These are phyloP conservation scores for Chiloscyllium plagiosum DNA, from an alignment of 2,113 vertebrate species.

Conservation along the genomic window DNA sequence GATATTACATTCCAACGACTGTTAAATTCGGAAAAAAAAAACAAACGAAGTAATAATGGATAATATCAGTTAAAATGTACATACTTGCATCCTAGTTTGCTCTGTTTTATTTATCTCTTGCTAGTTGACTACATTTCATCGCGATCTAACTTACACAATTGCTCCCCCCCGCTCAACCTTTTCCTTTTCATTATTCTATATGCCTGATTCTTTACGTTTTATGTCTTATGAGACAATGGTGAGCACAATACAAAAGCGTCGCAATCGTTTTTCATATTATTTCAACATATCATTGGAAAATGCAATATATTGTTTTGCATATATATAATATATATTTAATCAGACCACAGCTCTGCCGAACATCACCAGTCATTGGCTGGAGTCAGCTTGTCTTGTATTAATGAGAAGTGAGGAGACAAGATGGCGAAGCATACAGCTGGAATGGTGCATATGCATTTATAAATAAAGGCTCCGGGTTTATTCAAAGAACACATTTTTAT, in stretches of 20 bases:
- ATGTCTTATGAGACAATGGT: not conserved
- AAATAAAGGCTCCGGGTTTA: slow-evolving; percentile 45
- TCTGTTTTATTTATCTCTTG: not conserved
- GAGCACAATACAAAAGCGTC: not conserved
- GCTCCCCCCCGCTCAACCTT: not conserved
- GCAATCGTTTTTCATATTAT: not conserved
- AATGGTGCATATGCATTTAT: slow-evolving; percentile 48
- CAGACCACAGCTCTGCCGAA: not conserved
- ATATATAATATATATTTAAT: not conserved
- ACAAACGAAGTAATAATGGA: not conserved
- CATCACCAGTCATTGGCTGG: not conserved
- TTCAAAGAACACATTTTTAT: slow-evolving; percentile 62
- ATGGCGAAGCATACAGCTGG: slow-evolving; percentile 47
- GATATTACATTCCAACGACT: not conserved
- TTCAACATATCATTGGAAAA: not conserved
- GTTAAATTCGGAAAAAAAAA: not conserved
- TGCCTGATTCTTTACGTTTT: not conserved
- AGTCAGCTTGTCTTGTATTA: slow-evolving; percentile 19
- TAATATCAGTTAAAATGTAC: not conserved
- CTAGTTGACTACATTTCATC: not conserved
- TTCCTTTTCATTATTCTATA: not conserved
- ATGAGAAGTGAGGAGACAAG: slow-evolving; percentile 30
- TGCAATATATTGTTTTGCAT: not conserved
- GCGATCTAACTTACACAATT: not conserved
- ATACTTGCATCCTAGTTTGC: not conserved